Conservation (phyloP, 2,888 invertebrate species). For the Achlya flavicornis region DNA sequence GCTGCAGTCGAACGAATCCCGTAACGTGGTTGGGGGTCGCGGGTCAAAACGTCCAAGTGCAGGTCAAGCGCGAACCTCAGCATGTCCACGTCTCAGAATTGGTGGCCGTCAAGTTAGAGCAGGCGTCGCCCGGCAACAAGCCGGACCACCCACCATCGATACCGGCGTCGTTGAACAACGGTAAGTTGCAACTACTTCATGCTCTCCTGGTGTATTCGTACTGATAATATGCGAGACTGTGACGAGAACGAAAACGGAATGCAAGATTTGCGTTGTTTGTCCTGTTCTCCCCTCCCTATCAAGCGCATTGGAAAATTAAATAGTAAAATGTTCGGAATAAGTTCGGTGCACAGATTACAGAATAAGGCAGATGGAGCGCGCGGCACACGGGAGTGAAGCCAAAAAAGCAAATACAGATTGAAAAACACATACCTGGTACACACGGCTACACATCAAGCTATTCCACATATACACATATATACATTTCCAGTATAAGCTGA, state of each 20-base stretch:
- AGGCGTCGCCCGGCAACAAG: constrained; percentile 86
- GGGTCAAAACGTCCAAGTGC: constrained; percentile 78
- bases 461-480: no score
- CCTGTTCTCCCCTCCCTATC: neutral
- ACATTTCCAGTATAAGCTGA: no score
- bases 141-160: constrained; percentile 74
- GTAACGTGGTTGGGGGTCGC: constrained; percentile 85
- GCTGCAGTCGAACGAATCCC: constrained; percentile 88
- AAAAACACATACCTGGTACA: no score
- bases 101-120: constrained; percentile 86
- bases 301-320: neutral
- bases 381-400: no score
- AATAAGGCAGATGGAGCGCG: no score
- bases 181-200: constrained; percentile 46
- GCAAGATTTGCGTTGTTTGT: constrained; percentile 2
- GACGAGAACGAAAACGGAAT: constrained; percentile 25
- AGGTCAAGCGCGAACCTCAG: constrained; percentile 87
- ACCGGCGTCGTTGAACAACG: constrained; percentile 76
- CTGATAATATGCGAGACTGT: constrained; percentile 48
- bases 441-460: no score
- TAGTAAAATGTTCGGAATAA: neutral
- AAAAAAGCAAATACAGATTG: no score
- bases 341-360: no score
- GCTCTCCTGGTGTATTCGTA: constrained; percentile 40
- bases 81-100: constrained; percentile 84